Base-by-base conservation (phyloP, 1,140 invertebrate genomes). In the Drosophila kohkoa region DNA sequence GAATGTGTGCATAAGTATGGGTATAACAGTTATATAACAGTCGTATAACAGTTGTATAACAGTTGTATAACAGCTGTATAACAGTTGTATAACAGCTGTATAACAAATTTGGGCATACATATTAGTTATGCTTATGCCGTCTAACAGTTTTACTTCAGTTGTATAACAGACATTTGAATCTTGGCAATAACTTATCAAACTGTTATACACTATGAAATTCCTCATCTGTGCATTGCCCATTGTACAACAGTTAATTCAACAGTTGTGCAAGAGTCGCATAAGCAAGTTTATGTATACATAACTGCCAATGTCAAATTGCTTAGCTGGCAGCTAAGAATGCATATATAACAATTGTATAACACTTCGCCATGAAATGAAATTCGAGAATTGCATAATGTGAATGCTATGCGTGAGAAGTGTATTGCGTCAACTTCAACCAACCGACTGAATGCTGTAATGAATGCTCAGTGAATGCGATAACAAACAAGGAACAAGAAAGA, bases 61-160 rank as follows among this genome's bases (percentile, higher is more conserved):
- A n/a, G n/a, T n/a, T n/a, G n/a, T n/a, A n/a, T n/a, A n/a, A n/a
- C n/a, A n/a, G n/a, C n/a, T n/a, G n/a, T 43, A 54, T 69, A 46
- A 51, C 66, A 69, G 25, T 32, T 32, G 28, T 64, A 57, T 55
- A 52, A 75, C 70, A 59, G 45, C 16, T 58, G 30, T 32, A 6
- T 32, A 20, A 20, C 20, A 20, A 20, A 20, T 20, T 20, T 20
- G 3, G 20, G 3, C 20, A 20, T 20, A 3, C 20, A 3, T 20
- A 20, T 20, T 20, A 20, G 20, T 1, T 3, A 20, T 20, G 20
- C 20, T 20, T 20, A 20, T 20, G 20, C 20, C 20, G 28, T 64
- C 30, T 55, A 52, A 75, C 70, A 59, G 45, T 38, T 58, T 1
- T 32, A 6, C 7, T 32, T 32, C 7, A 32, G 30, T 7, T 32